Evolutionary conservation across 2,797 vertebrate species (phyloP).

Genomic region (Cynodonichthys magdalenae): DNA sequence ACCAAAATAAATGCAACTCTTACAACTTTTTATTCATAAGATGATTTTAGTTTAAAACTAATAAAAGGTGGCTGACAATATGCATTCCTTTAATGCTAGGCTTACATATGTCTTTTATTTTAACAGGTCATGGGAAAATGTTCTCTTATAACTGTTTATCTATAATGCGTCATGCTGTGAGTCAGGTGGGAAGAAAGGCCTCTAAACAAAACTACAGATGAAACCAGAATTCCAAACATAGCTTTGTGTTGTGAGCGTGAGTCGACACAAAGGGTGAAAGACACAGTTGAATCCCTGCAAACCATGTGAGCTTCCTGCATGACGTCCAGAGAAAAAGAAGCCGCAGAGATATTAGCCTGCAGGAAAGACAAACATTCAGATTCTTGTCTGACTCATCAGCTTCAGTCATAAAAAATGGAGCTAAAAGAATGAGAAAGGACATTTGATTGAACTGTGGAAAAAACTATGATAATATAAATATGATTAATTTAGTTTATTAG

Average conservation of each 20-base stretch:
- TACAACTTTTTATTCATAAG: too few relatives aligned
- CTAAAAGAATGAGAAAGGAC: background rate
- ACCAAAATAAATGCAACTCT: too few relatives aligned
- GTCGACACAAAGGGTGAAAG: conserved; percentile 54
- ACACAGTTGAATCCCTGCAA: conserved; percentile 48
- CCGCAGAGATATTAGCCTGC: conserved; percentile 13
- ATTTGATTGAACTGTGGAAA: too few relatives aligned
- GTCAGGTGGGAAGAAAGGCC: conserved; percentile 43
- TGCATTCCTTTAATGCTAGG: too few relatives aligned
- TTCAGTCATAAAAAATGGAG: background rate
- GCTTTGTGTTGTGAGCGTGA: conserved; percentile 58
- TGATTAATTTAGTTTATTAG: too few relatives aligned
- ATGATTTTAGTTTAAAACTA: too few relatives aligned
- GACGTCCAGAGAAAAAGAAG: conserved; percentile 16
- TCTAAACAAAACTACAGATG: conserved; percentile 52
- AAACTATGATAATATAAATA: too few relatives aligned
- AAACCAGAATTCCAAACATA: conserved; percentile 69
- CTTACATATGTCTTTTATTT: too few relatives aligned
- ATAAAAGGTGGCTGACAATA: too few relatives aligned
- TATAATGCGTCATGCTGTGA: conserved; percentile 10
- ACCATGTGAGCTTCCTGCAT: conserved; percentile 32
- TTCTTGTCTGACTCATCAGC: conserved; percentile 6
- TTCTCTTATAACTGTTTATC: background rate
- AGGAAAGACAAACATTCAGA: conserved; percentile 17
- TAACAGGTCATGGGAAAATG: too few relatives aligned